Base-by-base conservation (phyloP, 2,797 vertebrate genomes). In the Mionectes olivaceus region DNA sequence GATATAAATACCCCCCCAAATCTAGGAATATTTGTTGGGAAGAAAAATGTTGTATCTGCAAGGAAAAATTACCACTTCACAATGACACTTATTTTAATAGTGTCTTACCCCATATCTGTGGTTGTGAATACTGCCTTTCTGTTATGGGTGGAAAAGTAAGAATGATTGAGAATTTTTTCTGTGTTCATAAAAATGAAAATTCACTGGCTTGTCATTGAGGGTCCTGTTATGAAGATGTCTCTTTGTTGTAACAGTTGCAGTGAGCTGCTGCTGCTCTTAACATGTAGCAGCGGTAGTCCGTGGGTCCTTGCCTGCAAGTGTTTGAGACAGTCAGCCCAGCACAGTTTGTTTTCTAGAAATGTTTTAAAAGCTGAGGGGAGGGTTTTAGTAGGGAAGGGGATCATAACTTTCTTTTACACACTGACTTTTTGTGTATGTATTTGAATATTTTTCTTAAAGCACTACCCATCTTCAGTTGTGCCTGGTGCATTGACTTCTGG, bases 121-220 rank as follows among this genome's bases (percentile, higher is more conserved):
- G 73, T 94, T 95, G 89, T 77, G 83, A 96, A 79, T 75, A 86
- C 56, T 92, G 47, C 21, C 69, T 90, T 91, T 87, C 92, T 96
- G 79, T 95, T 97, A 92, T 19, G 32, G 15, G 28, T 95, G 77
- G 91, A 87, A 95, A 74, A 83, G 32, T 64, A 94, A 93, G 94
- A 69, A 95, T 87, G 92, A 77, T 33, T 84, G 73, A 95, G 69
- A 95, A 43, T 92, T 83, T 96, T 96, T 96, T 68, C 46, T 3
- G 37, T 56, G 47, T 93, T 71, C 61, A 91, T 97, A 94, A 96
- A 97, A 96, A 79, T 93, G 67, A 95, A 93, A 94, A 96, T 97
- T 97, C 47, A 96, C 95, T 95, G 83, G 61, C 77, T 97, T 93
- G 92, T 95, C 60, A 39, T 67, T 28, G 11, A 90, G 82, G n/a